A percentile compares a stretch with the other conserved stretches of the same genome.
Evolutionary conservation across 2,113 vertebrate species (phyloP).

Genomic region (Macroglossus sobrinus): DNA sequence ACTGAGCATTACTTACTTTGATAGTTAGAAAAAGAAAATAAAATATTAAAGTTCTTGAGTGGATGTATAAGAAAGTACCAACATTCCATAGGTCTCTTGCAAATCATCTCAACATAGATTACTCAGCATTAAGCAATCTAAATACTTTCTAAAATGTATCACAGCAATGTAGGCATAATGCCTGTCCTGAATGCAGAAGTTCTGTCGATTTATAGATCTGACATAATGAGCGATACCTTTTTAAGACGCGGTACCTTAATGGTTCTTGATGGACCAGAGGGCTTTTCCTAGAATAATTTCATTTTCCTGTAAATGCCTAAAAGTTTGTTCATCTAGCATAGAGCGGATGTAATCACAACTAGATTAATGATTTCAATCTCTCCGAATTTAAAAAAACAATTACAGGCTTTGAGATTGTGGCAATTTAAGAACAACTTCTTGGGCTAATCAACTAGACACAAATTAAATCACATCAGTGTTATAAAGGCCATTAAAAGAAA

Average conservation of each 20-base stretch:
- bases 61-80: not conserved
- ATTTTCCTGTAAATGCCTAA: not conserved
- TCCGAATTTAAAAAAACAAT: not conserved
- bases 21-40: not conserved
- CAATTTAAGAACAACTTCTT: not conserved
- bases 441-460: not conserved
- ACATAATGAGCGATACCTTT: not conserved
- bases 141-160: not conserved
- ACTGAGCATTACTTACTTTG: not conserved
- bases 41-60: not conserved
- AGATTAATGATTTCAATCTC: not conserved
- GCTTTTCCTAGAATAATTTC: not conserved
- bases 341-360: not conserved
- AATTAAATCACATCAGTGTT: not conserved
- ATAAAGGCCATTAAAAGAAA: not conserved
- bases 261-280: not conserved
- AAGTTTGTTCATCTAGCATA: not conserved
- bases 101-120: not conserved
- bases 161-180: not conserved
- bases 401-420: not conserved
- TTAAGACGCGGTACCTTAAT: not conserved
- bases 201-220: not conserved
- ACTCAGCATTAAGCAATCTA: not conserved
- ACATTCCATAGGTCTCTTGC: not conserved
- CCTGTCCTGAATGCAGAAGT: not conserved